Percentiles rank a stretch among this genome's conserved stretches.
phyloP scores from a whole-genome alignment of 1,140 invertebrate genomes.

The Amphibalanus amphitrite region DNA sequence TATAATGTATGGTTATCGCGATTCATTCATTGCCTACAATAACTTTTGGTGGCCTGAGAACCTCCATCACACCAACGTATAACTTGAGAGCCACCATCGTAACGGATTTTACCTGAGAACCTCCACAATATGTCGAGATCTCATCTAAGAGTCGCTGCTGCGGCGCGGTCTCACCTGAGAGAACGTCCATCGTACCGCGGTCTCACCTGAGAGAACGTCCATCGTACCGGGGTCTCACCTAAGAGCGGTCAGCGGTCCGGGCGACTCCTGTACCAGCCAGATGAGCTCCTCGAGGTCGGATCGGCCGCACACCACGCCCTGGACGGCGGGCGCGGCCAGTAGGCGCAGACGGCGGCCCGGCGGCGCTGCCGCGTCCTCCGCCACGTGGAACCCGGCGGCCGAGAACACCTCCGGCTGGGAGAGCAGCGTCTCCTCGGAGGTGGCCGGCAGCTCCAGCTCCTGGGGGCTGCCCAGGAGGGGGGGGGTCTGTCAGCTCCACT shows the following conservation, averaged over 20 bases:
- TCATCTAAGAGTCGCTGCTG: no score
- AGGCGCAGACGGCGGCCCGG: slow-evolving; percentile 57
- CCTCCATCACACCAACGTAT: no score
- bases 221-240: no score
- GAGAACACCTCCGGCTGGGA: slow-evolving; percentile 70
- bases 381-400: slow-evolving; percentile 82
- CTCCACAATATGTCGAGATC: no score
- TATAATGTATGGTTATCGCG: no score
- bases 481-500: no score
- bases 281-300: slow-evolving; percentile 80
- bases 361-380: slow-evolving; percentile 48
- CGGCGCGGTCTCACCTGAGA: slow-evolving; percentile 7
- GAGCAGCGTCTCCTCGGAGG: slow-evolving; percentile 68
- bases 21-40: no score
- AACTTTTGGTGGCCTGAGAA: no score
- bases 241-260: slow-evolving; percentile 14
- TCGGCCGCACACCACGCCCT: slow-evolving; percentile 71
- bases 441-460: slow-evolving; percentile 57
- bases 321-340: slow-evolving; percentile 68
- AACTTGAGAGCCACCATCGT: slow-evolving; percentile 11
- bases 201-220: slow-evolving; percentile 7
- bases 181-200: no score
- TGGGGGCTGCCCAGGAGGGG: slow-evolving; percentile 44
- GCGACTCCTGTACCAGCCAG: slow-evolving; percentile 53
- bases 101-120: no score